Base-by-base conservation (phyloP, 2,113 vertebrate species). In the Prionailurus viverrinus region DNA sequence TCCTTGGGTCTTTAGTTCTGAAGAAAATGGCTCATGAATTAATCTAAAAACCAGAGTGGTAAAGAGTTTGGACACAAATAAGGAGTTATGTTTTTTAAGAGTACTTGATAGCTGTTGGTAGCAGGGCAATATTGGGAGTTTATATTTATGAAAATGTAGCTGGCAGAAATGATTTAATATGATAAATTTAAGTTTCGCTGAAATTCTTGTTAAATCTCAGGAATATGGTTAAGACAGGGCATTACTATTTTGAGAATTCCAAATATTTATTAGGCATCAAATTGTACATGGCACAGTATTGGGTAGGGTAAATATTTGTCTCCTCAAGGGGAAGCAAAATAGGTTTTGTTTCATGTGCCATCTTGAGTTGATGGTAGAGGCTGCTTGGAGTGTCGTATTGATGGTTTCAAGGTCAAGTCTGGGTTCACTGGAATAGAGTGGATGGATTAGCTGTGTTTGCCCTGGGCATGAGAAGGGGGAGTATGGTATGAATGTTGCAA, bases 11-110 rank as follows among this genome's bases (percentile, higher is more conserved):
- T 66, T 93, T 65, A 74, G 55, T 84, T 97, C 25, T 66, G 81
- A 91, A 90, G 74, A 89, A 89, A 83, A 48, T 92, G 90, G 96
- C 33, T 92, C n/a, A 74, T 80, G 55, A 71, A 65, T 51, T 15
- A 55, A 84, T 94, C 36, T 88, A 27, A 95, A 93, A 80, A 41
- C 7, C 39, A 84, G 48, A 94, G 21, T 65, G 48, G 21, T 86
- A 51, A 88, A 36, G 83, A 53, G 41, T 48, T 94, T 90, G 19
- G n/a, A 95, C 73, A 89, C 71, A 94, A 89, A 71, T 3, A 15
- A n/a, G 25, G 74, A 91, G 4, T 18, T 21, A 79, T 13, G 15
- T 73, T 51, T 85, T 58, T 66, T 51, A 93, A 87, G 69, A 89
- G 29, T 13, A 23, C 31, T 7, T 33, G 0, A 36, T 73, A 78